phyloP scores from a whole-genome alignment of 2,113 vertebrate species.

The Anseranas semipalmata region DNA sequence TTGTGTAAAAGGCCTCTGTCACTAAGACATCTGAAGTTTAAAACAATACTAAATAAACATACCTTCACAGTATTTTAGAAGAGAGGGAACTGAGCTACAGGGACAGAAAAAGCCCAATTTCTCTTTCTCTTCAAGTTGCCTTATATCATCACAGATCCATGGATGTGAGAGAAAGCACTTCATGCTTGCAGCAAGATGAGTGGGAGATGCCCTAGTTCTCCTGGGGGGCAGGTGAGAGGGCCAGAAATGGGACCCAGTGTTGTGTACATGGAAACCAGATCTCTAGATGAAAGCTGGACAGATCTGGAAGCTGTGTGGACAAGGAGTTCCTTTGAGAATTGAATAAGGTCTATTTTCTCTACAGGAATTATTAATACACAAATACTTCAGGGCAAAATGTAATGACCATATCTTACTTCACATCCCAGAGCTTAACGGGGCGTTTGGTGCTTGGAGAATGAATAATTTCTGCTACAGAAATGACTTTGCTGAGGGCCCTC shows the following conservation, averaged over 20 bases:
- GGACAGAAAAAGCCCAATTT: background rate
- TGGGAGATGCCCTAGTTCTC: background rate
- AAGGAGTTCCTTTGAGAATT: background rate
- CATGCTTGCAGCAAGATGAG: background rate
- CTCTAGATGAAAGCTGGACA: background rate
- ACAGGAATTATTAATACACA: background rate
- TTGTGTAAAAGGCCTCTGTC: slow-evolving; percentile 4
- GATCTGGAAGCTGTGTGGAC: background rate
- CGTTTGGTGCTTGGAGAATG: background rate
- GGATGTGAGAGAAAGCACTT: background rate
- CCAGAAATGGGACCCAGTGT: background rate
- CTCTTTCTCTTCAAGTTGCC: background rate
- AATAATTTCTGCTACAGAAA: slow-evolving; percentile 6
- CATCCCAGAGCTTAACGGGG: background rate
- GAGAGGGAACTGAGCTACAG: background rate
- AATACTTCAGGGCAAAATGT: background rate
- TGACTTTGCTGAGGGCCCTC: background rate
- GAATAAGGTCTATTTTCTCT: slow-evolving; percentile 25
- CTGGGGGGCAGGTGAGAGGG: background rate
- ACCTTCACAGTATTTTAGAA: background rate
- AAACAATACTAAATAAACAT: background rate
- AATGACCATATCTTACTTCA: background rate
- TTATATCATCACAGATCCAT: background rate
- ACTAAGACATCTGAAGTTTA: background rate
- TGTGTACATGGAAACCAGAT: background rate